phyloP scores from a whole-genome alignment of 2,797 vertebrate genomes.

The Tarsius wallacei region DNA sequence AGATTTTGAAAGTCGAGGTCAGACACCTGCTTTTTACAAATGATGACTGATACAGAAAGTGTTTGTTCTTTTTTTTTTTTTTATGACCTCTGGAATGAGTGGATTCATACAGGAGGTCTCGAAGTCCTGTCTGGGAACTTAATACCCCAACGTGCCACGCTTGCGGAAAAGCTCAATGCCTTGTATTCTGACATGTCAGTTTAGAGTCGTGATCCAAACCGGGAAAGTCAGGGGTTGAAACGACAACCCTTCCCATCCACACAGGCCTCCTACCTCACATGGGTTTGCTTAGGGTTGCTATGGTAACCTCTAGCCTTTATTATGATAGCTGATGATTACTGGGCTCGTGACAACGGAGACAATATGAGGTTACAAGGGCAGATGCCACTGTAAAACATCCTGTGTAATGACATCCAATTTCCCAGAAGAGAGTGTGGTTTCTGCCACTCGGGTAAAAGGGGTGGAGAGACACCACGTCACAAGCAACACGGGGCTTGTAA shows the following conservation, averaged over 20 bases:
- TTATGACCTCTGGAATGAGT: not conserved
- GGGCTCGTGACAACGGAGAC: conserved; percentile 64
- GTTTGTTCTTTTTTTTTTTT: too few species aligned
- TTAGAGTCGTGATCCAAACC: conserved; percentile 8
- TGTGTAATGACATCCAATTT: not conserved
- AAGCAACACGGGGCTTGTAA: not conserved
- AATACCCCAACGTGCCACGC: not conserved
- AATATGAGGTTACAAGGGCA: conserved; percentile 75
- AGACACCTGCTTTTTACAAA: not conserved
- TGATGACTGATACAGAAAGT: not conserved
- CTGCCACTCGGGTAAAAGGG: not conserved
- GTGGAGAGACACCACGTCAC: not conserved
- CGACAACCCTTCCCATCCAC: conserved; percentile 13
- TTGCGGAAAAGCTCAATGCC: not conserved
- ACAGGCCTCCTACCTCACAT: not conserved
- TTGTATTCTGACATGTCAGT: not conserved
- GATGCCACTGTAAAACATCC: not conserved
- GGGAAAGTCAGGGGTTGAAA: not conserved
- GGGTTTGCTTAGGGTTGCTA: conserved; percentile 49
- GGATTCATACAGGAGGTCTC: not conserved
- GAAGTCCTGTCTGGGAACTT: not conserved
- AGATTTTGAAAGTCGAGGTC: not conserved
- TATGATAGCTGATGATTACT: conserved; percentile 50
- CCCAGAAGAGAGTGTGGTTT: not conserved
- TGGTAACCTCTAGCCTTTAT: conserved; percentile 69